Base-by-base conservation (phyloP, 2,888 invertebrate species). In the Heliothis peltigera region DNA sequence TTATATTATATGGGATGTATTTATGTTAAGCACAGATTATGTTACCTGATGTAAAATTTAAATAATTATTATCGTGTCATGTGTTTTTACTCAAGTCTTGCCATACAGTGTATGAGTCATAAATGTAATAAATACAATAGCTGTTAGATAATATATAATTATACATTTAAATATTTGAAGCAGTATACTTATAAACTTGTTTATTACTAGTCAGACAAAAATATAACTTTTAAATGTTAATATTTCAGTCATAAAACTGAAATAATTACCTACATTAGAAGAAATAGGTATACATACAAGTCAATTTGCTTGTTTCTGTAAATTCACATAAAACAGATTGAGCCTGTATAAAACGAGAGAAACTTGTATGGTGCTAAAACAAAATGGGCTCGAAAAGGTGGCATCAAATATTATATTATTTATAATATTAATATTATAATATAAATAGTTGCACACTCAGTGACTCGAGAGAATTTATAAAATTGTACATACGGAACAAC, bases 11-110 rank as follows among this genome's bases (percentile, higher is more conserved):
- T 15, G 28, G 32, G 10, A 32, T 32, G 1, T n/a, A 39, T 39
- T 10, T 32, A 32, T 28, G 28, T 28, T 28, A 35, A 2, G 15
- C 15, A 4, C 15, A 35, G 15, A 15, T 35, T 0, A 15, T 35
- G 12, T 35, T 35, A 35, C 35, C 4, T 35, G 12, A 35, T 35
- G 35, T 35, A 35, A 25, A 28, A 28, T 28, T 28, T 2, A 28
- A 10, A 7, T 28, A 10, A 28, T 28, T 28, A 28, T n/a, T 28
- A 28, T 28, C 7, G 10, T 10, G 28, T 10, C 28, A 10, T 28
- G 10, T 28, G 10, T 51, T 61, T 54, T 77, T 56, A 77, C 75
- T 69, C 77, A 77, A 80, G 71, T 75, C 56, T 79, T 75, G 80
- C 80, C 78, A 77, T 80, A 52, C 49, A 5, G 19, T 47, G 61